Conservation (phyloP, 2,113 vertebrate species). For the Apteryx owenii region DNA sequence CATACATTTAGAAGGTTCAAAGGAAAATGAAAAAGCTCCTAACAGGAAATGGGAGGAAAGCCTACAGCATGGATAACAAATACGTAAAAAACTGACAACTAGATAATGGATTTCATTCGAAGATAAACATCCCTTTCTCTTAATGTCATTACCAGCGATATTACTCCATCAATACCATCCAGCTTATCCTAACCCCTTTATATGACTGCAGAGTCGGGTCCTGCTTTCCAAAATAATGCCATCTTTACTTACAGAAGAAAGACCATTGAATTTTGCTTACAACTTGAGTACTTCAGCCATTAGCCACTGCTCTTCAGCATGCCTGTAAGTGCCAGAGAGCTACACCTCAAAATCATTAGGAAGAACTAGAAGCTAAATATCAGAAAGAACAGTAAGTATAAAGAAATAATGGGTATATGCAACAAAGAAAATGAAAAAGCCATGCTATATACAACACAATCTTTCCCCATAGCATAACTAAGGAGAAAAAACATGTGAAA, state of each 20-base stretch:
- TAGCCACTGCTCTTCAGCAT: not conserved
- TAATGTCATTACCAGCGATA: not conserved
- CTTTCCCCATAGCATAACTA: accelerated
- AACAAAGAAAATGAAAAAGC: not conserved
- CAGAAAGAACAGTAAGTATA: not conserved
- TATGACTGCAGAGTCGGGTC: not conserved
- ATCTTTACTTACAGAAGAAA: not conserved
- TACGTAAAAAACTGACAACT: not conserved
- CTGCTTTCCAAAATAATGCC: not conserved
- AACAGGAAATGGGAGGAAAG: not conserved
- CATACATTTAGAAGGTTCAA: not conserved
- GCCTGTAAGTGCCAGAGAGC: not conserved
- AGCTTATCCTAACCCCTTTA: not conserved
- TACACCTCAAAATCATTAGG: not conserved
- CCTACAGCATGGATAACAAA: not conserved
- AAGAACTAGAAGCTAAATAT: not conserved
- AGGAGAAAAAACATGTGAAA: not conserved
- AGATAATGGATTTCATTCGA: slow-evolving; percentile 30
- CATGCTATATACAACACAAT: not conserved
- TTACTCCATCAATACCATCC: not conserved
- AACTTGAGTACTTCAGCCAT: not conserved
- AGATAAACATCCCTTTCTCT: not conserved
- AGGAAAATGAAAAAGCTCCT: not conserved
- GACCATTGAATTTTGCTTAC: not conserved
- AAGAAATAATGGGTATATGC: not conserved